These are phyloP conservation scores for Aphis gossypii DNA, from an alignment of 1,140 invertebrate species.

Conservation along the genomic window DNA sequence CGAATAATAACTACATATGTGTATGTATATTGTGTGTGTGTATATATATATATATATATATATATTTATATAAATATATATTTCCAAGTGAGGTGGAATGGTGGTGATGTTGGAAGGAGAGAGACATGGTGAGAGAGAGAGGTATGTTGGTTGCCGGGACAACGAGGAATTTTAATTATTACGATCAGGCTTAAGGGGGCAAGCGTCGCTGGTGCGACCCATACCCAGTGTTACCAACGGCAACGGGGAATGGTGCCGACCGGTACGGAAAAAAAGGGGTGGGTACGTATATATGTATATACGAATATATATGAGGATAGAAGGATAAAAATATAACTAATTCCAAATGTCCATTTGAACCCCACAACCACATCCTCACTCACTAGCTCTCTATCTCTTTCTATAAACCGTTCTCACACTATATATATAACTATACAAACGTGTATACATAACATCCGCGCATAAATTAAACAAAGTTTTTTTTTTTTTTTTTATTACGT, in stretches of 20 bases:
- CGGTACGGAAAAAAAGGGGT: constrained; percentile 45
- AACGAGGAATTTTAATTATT: constrained; percentile 55
- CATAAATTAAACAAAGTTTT: constrained; percentile 32
- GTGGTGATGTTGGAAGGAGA: not conserved
- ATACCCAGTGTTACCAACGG: constrained; percentile 48
- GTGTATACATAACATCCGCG: not conserved
- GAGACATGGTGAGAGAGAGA: not conserved
- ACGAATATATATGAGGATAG: not conserved
- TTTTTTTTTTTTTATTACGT: not conserved
- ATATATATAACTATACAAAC: not conserved
- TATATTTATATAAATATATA: constrained; percentile 23
- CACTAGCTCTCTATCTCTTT: not conserved
- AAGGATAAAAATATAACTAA: constrained; percentile 55
- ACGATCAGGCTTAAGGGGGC: constrained; percentile 50
- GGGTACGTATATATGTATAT: not conserved
- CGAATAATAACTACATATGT: constrained; percentile 34
- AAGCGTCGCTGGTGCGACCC: constrained; percentile 44
- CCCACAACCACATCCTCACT: constrained; percentile 10
- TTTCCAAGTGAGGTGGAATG: constrained; percentile 29
- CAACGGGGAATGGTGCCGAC: constrained; percentile 50
- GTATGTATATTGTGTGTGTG: not conserved
- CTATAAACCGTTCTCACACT: not conserved
- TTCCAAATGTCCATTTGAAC: constrained; percentile 45
- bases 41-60: constrained; percentile 9
- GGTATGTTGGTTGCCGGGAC: constrained; percentile 44